A percentile compares a stretch with the other conserved stretches of the same genome.
Conservation (phyloP, 2,113 vertebrate species). For the Heterocephalus glaber region DNA sequence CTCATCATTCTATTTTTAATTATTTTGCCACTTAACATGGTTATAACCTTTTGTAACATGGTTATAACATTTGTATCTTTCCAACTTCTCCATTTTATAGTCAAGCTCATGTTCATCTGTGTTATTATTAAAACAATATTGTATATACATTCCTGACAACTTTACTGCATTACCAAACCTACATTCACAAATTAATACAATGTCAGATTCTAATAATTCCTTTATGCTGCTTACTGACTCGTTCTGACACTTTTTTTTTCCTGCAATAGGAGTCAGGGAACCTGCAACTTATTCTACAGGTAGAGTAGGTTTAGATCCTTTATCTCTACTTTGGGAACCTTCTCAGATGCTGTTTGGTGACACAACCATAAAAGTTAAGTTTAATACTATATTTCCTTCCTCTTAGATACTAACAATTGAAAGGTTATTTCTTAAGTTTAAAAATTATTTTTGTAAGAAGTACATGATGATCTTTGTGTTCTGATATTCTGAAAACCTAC, state of each 20-base stretch:
- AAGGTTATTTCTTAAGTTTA: not conserved
- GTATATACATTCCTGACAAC: not conserved
- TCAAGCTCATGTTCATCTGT: not conserved
- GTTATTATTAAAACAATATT: not conserved
- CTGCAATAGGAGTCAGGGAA: not conserved
- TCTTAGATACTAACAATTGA: constrained; percentile 1
- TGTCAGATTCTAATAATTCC: not conserved
- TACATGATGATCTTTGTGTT: not conserved
- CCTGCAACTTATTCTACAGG: not conserved
- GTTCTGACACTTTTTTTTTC: not conserved
- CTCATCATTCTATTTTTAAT: not conserved
- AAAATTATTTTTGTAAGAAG: constrained; percentile 47
- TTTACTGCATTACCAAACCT: not conserved
- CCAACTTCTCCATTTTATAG: not conserved
- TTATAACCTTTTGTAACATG: not conserved
- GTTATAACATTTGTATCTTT: not conserved
- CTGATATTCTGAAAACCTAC: constrained; percentile 16
- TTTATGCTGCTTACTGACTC: not conserved
- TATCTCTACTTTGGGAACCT: not conserved
- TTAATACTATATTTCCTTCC: not conserved
- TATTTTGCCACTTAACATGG: not conserved
- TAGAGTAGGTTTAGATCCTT: not conserved
- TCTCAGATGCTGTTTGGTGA: not conserved
- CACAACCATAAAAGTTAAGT: not conserved
- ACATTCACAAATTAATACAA: not conserved